Evolutionary conservation across 2,888 invertebrate genomes (phyloP).

Genomic region (Campoplex nolae): DNA sequence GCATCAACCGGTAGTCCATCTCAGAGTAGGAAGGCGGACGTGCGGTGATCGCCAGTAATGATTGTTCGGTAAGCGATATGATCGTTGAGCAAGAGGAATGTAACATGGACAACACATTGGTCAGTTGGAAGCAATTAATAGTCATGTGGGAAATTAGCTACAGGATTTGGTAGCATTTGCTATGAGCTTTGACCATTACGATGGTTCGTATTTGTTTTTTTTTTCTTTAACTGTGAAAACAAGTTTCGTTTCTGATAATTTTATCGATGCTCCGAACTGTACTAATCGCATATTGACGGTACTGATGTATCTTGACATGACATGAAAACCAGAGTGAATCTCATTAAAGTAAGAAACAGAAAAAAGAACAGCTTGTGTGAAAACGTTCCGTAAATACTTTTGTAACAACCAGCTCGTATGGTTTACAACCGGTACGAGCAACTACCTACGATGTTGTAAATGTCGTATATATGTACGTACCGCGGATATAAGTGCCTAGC

Average conservation of each 20-base stretch:
- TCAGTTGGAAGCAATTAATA: slow-evolving; percentile 23
- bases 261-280: not conserved
- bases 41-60: slow-evolving; percentile 3
- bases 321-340: slow-evolving; percentile 6
- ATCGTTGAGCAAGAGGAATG: slow-evolving; percentile 8
- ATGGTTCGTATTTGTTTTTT: not conserved
- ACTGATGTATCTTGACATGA: slow-evolving; percentile 5
- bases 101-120: slow-evolving; percentile 20
- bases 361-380: slow-evolving; percentile 6
- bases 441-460: slow-evolving; percentile 25
- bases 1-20: slow-evolving; percentile 45
- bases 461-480: not conserved
- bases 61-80: slow-evolving; percentile 20
- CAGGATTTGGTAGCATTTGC: not conserved
- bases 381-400: slow-evolving; percentile 28
- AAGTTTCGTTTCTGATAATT: not conserved
- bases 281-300: slow-evolving; percentile 2
- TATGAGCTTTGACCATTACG: not conserved
- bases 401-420: slow-evolving; percentile 24
- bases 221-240: not conserved
- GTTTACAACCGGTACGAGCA: slow-evolving; percentile 49
- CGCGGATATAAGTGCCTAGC: slow-evolving; percentile 31
- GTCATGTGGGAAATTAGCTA: slow-evolving; percentile 13
- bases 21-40: not conserved
- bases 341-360: not conserved